These are phyloP conservation scores for Xenopus petersii DNA, from an alignment of 2,797 vertebrate species.

Conservation along the genomic window DNA sequence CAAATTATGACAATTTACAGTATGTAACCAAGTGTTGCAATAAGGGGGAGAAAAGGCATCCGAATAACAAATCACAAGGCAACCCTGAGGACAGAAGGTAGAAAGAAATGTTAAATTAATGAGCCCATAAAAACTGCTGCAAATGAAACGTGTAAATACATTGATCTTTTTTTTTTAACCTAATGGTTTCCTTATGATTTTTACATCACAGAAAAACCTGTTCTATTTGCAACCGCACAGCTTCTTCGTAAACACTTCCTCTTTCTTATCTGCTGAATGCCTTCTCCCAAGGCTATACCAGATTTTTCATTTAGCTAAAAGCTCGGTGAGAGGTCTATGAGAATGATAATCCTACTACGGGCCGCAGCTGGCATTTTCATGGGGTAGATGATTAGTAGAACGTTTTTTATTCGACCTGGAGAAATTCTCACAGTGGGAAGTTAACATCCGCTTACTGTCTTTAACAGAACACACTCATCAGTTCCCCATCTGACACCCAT, in stretches of 20 bases:
- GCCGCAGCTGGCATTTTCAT: constrained; percentile 97
- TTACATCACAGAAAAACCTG: constrained; percentile 89
- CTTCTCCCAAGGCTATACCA: constrained; percentile 98
- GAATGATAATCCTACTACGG: constrained; percentile 97
- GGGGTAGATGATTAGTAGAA: constrained; percentile 98
- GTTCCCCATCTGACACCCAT: constrained; percentile 82
- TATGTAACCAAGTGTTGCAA: constrained; percentile 80
- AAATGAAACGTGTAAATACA: constrained; percentile 99
- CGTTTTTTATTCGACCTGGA: constrained; percentile 99
- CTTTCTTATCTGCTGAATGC: constrained; percentile 92
- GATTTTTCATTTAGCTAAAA: constrained; percentile 99
- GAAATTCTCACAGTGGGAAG: constrained; percentile 99
- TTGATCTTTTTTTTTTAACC: constrained; percentile 91
- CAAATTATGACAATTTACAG: constrained; percentile 78
- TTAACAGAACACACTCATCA: constrained; percentile 84
- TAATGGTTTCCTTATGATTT: constrained; percentile 83
- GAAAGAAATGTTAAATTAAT: constrained; percentile 98
- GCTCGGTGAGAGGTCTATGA: constrained; percentile 98
- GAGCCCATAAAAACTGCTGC: constrained; percentile 96
- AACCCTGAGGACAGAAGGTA: constrained; percentile 97
- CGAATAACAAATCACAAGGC: constrained; percentile 88
- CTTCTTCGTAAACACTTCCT: constrained; percentile 94
- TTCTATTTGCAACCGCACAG: constrained; percentile 90
- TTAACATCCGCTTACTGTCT: constrained; percentile 99
- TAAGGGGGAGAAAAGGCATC: constrained; percentile 71